Evolutionary conservation across 2,888 invertebrate genomes (phyloP).

Genomic region (Podotricha telesiphe): DNA sequence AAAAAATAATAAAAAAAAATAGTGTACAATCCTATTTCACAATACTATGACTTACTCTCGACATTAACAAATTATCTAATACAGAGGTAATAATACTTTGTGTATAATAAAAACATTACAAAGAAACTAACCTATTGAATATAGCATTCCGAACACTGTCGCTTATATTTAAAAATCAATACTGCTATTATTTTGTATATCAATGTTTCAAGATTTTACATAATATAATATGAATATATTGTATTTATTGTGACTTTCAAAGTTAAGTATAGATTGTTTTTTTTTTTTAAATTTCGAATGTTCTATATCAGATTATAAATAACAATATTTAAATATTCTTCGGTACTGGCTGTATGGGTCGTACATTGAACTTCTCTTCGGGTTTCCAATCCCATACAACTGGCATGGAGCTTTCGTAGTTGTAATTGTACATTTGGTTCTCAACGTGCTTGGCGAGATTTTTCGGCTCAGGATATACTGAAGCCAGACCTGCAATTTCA

Average conservation of each 20-base stretch:
- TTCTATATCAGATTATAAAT: neutral
- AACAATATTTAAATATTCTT: slow-evolving; percentile 64
- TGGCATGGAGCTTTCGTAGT: slow-evolving; percentile 91
- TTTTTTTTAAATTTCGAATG: neutral
- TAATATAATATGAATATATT: neutral
- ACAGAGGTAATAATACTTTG: slow-evolving; percentile 38
- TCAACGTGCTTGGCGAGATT: slow-evolving; percentile 88
- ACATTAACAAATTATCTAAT: slow-evolving; percentile 27
- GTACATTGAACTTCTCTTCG: slow-evolving; percentile 73
- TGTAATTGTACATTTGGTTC: slow-evolving; percentile 89
- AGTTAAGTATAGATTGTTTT: neutral
- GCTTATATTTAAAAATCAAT: slow-evolving; percentile 33
- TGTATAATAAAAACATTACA: slow-evolving; percentile 12
- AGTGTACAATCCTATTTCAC: neutral
- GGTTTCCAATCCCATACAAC: slow-evolving; percentile 86
- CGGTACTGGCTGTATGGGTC: slow-evolving; percentile 74
- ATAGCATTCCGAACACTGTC: slow-evolving; percentile 18
- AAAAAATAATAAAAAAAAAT: neutral
- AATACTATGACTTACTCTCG: slow-evolving; percentile 27
- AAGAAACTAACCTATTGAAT: slow-evolving; percentile 24
- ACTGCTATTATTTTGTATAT: slow-evolving; percentile 52
- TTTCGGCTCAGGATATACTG: slow-evolving; percentile 93
- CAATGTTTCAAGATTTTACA: neutral
- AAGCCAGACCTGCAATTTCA: slow-evolving; percentile 87
- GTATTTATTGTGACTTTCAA: slow-evolving; percentile 9